A percentile compares a stretch with the other conserved stretches of the same genome.
Conservation (phyloP, 2,113 vertebrate species). For the Equus quagga region DNA sequence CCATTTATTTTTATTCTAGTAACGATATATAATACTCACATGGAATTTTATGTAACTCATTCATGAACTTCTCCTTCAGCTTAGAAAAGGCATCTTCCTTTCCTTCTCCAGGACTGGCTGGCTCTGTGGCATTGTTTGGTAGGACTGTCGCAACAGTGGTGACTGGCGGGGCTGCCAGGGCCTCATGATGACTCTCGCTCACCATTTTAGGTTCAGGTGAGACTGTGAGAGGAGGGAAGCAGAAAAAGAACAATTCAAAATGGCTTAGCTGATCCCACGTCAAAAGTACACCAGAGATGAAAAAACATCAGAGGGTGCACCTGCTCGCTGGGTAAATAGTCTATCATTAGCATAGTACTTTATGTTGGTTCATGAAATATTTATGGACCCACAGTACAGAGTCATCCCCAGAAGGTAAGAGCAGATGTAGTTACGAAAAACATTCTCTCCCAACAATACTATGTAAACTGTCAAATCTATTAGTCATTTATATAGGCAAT, state of each 20-base stretch:
- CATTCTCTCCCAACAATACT: conserved; percentile 3
- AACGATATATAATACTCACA: conserved; percentile 89
- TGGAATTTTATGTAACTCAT: conserved; percentile 98
- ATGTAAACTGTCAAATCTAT: conserved; percentile 65
- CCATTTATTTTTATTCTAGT: background rate
- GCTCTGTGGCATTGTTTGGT: conserved; percentile 92
- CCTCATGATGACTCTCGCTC: conserved; percentile 95
- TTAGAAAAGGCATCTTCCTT: conserved; percentile 97
- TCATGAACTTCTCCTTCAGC: conserved; percentile 99
- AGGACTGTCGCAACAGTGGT: conserved; percentile 88
- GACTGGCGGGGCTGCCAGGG: conserved; percentile 92
- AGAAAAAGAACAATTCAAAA: conserved; percentile 70
- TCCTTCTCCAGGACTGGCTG: conserved; percentile 88
- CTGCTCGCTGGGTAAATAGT: conserved; percentile 89
- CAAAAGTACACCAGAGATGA: conserved; percentile 67
- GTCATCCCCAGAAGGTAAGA: conserved; percentile 79
- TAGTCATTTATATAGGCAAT: conserved; percentile 65
- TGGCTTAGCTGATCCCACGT: conserved; percentile 63
- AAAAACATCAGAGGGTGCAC: conserved; percentile 80
- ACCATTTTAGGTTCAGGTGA: conserved; percentile 86
- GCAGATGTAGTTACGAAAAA: conserved; percentile 69
- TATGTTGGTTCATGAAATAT: conserved; percentile 85
- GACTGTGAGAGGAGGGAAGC: conserved; percentile 70
- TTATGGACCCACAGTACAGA: conserved; percentile 80
- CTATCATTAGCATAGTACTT: conserved; percentile 83